Evolutionary conservation across 2,888 invertebrate genomes (phyloP).

Genomic region (Dolichomitus sp.): DNA sequence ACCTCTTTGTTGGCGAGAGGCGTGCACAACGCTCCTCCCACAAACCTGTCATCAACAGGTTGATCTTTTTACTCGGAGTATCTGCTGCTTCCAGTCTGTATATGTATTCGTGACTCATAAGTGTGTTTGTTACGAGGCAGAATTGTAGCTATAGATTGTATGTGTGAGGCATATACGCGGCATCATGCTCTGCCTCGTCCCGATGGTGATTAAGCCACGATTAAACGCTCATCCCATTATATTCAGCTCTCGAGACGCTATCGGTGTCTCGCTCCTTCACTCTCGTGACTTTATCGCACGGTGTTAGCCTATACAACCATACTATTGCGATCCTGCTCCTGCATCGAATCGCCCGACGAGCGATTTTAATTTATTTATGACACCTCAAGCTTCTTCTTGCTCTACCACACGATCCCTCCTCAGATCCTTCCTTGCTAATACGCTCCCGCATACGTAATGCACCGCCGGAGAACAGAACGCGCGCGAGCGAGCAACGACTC

Average conservation of each 20-base stretch:
- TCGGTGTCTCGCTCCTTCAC: constrained; percentile 10
- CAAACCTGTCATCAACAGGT: constrained; percentile 69
- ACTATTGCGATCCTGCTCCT: constrained; percentile 2
- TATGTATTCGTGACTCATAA: background rate
- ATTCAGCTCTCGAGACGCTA: constrained; percentile 39
- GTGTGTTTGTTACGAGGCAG: background rate
- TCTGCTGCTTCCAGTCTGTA: constrained; percentile 14
- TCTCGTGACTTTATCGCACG: constrained; percentile 40
- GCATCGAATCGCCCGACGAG: constrained; percentile 19
- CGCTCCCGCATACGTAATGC: constrained; percentile 45
- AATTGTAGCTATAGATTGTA: background rate
- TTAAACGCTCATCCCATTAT: constrained; percentile 64
- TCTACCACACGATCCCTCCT: background rate
- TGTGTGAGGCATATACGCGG: constrained; percentile 27
- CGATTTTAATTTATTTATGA: constrained; percentile 64
- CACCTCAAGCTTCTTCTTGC: constrained; percentile 40
- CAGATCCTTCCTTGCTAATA: constrained; percentile 34
- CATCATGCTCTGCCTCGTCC: constrained; percentile 48
- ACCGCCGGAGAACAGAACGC: constrained; percentile 24
- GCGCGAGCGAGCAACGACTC: constrained; percentile 64
- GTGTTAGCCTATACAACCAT: background rate
- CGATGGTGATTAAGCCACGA: constrained; percentile 59
- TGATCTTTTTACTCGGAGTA: constrained; percentile 53
- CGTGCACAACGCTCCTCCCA: constrained; percentile 62
- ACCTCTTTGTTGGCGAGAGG: constrained; percentile 60